Evolutionary conservation across 37 sponge, comb jelly and placozoan species (phyloP).

Genomic region (Oscarella lobularis): DNA sequence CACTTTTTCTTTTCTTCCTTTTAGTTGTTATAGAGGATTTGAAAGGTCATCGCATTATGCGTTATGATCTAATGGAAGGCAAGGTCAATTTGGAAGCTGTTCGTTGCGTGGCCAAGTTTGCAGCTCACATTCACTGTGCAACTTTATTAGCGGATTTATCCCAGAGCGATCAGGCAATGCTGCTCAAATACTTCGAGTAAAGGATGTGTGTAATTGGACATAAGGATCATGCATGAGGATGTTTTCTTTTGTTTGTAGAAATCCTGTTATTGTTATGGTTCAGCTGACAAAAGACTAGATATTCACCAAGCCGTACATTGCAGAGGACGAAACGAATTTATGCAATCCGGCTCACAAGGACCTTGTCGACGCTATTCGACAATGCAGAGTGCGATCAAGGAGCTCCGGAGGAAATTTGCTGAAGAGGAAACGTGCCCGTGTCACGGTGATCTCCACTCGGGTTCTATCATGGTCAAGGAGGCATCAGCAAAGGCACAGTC

Average conservation of each 20-base stretch:
- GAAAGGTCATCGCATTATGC: not conserved
- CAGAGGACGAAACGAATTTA: conserved; percentile 6
- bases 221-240: too few species aligned
- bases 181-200: not conserved
- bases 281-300: conserved; percentile 1
- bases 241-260: too few species aligned
- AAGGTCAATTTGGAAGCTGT: not conserved
- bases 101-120: not conserved
- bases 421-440: not conserved
- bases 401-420: not conserved
- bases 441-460: conserved; percentile 15
- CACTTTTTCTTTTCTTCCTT: too few species aligned
- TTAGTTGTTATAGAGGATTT: conserved; percentile 10
- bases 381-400: not conserved
- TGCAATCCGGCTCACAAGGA: too few species aligned
- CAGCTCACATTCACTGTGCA: not conserved
- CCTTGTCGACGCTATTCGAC: not conserved
- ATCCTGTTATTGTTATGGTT: conserved; percentile 6
- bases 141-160: too few species aligned
- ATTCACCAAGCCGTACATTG: not conserved
- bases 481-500: too few species aligned
- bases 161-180: not conserved
- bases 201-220: not conserved
- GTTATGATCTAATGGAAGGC: conserved; percentile 7
- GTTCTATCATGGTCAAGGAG: conserved; percentile 16